These are phyloP conservation scores for Caenorhabditis latens DNA, from an alignment of 1,140 invertebrate genomes.

Conservation along the genomic window DNA sequence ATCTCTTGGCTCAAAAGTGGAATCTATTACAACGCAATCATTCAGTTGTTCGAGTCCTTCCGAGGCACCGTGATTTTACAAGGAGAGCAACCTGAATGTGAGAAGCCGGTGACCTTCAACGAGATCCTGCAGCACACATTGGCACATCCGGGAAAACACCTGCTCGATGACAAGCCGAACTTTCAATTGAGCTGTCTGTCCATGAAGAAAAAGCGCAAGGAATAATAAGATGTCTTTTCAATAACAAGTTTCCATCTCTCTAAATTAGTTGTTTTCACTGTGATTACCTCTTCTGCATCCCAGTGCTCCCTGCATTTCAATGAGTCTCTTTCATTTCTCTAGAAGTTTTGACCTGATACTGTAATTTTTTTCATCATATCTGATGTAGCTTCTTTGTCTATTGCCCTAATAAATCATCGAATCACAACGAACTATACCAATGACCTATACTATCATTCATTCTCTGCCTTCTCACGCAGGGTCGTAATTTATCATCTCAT, in stretches of 20 bases:
- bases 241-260: background rate
- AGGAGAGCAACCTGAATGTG: constrained; percentile 6
- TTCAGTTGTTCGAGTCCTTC: background rate
- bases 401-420: no score
- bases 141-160: constrained; percentile 6
- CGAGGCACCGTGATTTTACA: background rate
- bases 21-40: constrained; percentile 4
- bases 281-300: no score
- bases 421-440: background rate
- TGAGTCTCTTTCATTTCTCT: no score
- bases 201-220: background rate
- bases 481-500: constrained; percentile 19
- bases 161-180: background rate
- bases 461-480: constrained; percentile 7
- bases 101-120: background rate
- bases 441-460: background rate
- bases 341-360: no score
- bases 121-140: constrained; percentile 1
- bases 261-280: no score
- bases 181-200: background rate
- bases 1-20: background rate
- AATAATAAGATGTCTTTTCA: background rate
- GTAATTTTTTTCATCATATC: no score
- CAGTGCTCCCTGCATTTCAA: no score
- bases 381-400: no score